phyloP scores from a whole-genome alignment of 1,140 invertebrate genomes.

The Pseudomyrmex gracilis region DNA sequence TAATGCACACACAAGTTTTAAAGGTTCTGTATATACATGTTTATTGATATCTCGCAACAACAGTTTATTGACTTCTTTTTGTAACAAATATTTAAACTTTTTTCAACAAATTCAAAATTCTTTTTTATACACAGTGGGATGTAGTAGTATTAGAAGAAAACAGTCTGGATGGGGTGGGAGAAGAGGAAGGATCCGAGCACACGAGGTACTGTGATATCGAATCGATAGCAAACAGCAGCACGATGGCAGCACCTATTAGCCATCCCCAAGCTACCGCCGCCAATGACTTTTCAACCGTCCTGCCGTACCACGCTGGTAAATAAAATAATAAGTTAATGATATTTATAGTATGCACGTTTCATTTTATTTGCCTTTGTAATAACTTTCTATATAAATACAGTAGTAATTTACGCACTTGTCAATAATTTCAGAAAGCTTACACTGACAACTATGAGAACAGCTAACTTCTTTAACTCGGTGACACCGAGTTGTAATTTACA shows the following conservation, averaged over 20 bases:
- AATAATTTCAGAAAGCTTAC: no score
- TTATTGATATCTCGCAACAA: no score
- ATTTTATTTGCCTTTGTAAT: neutral
- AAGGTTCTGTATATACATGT: no score
- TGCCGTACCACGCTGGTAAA: slow-evolving; percentile 85
- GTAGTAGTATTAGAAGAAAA: slow-evolving; percentile 86
- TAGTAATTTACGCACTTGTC: no score
- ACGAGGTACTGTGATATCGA: slow-evolving; percentile 86
- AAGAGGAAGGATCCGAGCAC: slow-evolving; percentile 84
- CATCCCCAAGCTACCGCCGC: slow-evolving; percentile 85
- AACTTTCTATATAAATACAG: neutral
- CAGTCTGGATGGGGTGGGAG: slow-evolving; percentile 85
- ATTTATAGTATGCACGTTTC: slow-evolving; percentile 9
- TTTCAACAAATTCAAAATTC: no score
- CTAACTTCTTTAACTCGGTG: no score
- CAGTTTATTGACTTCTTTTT: no score
- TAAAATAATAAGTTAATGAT: slow-evolving; percentile 37
- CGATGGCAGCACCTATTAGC: slow-evolving; percentile 85
- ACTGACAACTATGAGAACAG: no score
- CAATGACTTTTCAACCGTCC: slow-evolving; percentile 86
- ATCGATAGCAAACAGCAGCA: slow-evolving; percentile 85
- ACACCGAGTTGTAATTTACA: no score
- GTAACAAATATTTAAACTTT: no score
- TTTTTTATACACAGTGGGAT: slow-evolving; percentile 81
- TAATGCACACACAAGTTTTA: no score